Conservation (phyloP, 92 coral and sea anemone genomes). For the Scolanthus callimorphus region DNA sequence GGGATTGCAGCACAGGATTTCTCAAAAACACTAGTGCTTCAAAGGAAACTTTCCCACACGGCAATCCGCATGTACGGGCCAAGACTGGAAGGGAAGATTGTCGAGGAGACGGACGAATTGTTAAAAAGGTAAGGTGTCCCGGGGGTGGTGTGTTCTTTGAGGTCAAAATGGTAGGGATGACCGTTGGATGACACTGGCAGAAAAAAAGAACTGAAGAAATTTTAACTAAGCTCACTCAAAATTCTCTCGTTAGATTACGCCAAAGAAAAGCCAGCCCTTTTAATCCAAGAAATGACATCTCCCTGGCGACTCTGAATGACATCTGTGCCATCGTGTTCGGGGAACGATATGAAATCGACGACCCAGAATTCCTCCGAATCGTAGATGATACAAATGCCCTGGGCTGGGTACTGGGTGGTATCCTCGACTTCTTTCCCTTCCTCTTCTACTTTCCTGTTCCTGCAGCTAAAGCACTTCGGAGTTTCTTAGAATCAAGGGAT, state of each 20-base stretch:
- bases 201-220: too few relatives aligned
- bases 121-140: conserved; percentile 24
- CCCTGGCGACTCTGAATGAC: too few relatives aligned
- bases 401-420: conserved; percentile 20
- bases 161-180: too few relatives aligned
- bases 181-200: too few relatives aligned
- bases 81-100: conserved; percentile 39
- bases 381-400: conserved; percentile 17
- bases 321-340: too few relatives aligned
- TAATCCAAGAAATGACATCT: too few relatives aligned
- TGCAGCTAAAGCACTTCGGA: conserved; percentile 20
- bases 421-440: conserved; percentile 39
- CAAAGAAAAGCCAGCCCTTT: too few relatives aligned
- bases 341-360: conserved; percentile 42
- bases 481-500: conserved; percentile 30
- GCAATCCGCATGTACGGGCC: conserved; percentile 64
- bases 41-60: conserved; percentile 52
- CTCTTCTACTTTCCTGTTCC: conserved; percentile 29
- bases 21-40: conserved; percentile 35
- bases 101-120: conserved; percentile 31
- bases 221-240: too few relatives aligned
- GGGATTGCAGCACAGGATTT: conserved; percentile 50
- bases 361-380: conserved; percentile 28
- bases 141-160: too few relatives aligned
- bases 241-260: too few relatives aligned